These are phyloP conservation scores for Tromatobia lineatoria DNA, from an alignment of 2,888 invertebrate genomes.

Conservation along the genomic window DNA sequence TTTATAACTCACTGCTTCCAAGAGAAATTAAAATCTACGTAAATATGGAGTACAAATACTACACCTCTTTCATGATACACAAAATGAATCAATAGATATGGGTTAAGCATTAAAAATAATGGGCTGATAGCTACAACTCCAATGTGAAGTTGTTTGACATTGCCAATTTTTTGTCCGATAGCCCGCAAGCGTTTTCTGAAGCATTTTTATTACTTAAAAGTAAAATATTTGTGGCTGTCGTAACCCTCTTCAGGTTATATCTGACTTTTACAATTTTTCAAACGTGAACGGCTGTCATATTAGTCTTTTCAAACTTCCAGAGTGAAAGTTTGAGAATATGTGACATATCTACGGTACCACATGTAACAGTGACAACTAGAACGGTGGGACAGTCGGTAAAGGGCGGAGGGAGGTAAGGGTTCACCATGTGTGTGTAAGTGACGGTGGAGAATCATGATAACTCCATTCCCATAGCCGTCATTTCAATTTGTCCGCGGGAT, in stretches of 20 bases:
- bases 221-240: neutral
- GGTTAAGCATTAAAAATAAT: too few species aligned
- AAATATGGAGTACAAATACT: too few species aligned
- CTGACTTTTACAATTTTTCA: conserved; percentile 38
- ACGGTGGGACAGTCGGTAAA: conserved; percentile 24
- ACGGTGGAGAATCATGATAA: conserved; percentile 70
- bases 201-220: neutral
- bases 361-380: conserved; percentile 42
- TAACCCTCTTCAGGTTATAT: conserved; percentile 23
- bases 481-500: conserved; percentile 79
- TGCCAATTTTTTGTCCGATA: too few species aligned
- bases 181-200: neutral
- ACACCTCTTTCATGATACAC: too few species aligned
- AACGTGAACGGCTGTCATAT: conserved; percentile 42
- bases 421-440: conserved; percentile 18
- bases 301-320: conserved; percentile 26
- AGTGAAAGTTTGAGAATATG: conserved; percentile 34
- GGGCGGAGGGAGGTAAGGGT: conserved; percentile 9
- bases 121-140: too few species aligned
- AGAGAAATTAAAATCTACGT: too few species aligned
- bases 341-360: conserved; percentile 34
- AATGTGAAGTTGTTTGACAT: too few species aligned
- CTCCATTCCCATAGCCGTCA: conserved; percentile 78
- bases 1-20: too few species aligned
- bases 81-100: too few species aligned